These are phyloP conservation scores for Melipona quadrifasciata DNA, from an alignment of 1,140 invertebrate genomes.

Conservation along the genomic window DNA sequence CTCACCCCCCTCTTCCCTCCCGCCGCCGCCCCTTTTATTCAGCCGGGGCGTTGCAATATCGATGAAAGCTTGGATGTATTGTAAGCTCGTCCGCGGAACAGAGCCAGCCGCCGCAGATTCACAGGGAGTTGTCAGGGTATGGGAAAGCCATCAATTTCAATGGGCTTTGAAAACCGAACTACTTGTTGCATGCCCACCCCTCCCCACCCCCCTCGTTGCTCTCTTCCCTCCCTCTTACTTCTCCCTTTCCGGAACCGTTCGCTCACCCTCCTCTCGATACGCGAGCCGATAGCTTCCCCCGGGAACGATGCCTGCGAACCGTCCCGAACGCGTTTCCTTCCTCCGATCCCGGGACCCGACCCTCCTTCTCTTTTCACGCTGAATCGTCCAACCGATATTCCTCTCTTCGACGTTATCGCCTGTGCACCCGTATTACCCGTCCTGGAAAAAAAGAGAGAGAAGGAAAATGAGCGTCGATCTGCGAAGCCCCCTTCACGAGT, in stretches of 20 bases:
- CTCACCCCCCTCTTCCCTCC: conserved; percentile 41
- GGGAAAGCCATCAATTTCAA: conserved; percentile 83
- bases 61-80: conserved; percentile 81
- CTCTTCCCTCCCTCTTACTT: conserved; percentile 44
- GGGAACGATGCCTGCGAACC: conserved; percentile 79
- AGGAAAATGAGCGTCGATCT: background rate
- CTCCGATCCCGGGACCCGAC: conserved; percentile 60
- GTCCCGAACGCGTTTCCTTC: conserved; percentile 69
- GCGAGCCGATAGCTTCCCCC: conserved; percentile 81
- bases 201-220: conserved; percentile 20
- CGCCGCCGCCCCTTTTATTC: conserved; percentile 47
- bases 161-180: conserved; percentile 83
- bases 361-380: conserved; percentile 16
- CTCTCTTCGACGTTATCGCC: conserved; percentile 4
- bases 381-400: background rate
- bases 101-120: conserved; percentile 66
- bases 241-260: conserved; percentile 63
- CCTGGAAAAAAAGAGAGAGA: background rate
- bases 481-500: background rate
- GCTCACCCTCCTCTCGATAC: conserved; percentile 81
- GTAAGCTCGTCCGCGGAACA: conserved; percentile 77
- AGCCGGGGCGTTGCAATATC: conserved; percentile 74
- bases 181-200: conserved; percentile 80
- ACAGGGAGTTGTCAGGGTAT: conserved; percentile 81
- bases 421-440: no score